phyloP scores from a whole-genome alignment of 2,797 vertebrate genomes.

The Sebastes oblongus region DNA sequence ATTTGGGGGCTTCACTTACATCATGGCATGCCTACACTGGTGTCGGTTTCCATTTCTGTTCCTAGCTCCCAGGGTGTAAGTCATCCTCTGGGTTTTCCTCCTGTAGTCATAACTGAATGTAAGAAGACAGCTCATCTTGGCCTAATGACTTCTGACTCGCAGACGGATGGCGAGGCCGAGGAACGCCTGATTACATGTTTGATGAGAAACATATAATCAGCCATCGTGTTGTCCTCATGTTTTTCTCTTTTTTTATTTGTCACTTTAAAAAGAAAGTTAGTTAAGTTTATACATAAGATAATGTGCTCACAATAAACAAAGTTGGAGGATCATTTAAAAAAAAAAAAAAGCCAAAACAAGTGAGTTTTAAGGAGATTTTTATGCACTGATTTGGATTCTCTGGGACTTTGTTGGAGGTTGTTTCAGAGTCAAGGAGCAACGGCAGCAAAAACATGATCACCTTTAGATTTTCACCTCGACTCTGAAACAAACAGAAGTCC shows the following conservation, averaged over 20 bases:
- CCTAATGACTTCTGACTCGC: slow-evolving; percentile 4
- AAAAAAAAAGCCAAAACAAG: background rate
- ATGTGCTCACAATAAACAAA: background rate
- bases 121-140: slow-evolving; percentile 24
- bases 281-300: slow-evolving; percentile 10
- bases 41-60: slow-evolving; percentile 47
- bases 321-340: background rate
- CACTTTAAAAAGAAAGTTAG: background rate
- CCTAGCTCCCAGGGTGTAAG: slow-evolving; percentile 11
- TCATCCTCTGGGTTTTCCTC: slow-evolving; percentile 43
- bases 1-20: slow-evolving; percentile 50
- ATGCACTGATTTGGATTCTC: background rate
- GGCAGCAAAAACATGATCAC: slow-evolving; percentile 6
- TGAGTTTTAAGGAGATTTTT: background rate
- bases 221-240: background rate
- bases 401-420: background rate
- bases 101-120: slow-evolving; percentile 21
- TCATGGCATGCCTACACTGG: slow-evolving; percentile 41
- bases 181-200: slow-evolving; percentile 51
- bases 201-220: slow-evolving; percentile 47
- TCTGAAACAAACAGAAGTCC: slow-evolving; percentile 36
- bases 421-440: background rate
- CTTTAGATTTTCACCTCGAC: slow-evolving; percentile 14
- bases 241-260: slow-evolving; percentile 2
- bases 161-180: slow-evolving; percentile 24